These are phyloP conservation scores for Sebastes dallii DNA, from an alignment of 2,797 vertebrate species.

Conservation along the genomic window DNA sequence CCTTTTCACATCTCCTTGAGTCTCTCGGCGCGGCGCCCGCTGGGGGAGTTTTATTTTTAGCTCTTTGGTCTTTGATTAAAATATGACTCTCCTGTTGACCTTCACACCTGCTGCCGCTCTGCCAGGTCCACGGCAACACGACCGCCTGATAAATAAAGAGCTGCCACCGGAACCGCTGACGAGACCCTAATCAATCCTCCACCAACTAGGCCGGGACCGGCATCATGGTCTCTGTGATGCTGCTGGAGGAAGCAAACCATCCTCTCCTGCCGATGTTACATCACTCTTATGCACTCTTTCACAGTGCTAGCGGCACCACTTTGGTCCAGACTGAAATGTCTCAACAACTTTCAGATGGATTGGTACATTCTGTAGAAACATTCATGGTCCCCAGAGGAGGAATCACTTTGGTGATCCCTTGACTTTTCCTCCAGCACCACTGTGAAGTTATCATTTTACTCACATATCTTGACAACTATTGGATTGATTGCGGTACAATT, in stretches of 20 bases:
- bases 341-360: too few species aligned
- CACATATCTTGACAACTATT: background rate
- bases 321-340: too few species aligned
- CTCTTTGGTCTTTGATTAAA: slow-evolving; percentile 78
- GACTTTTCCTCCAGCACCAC: too few species aligned
- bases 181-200: slow-evolving; percentile 59
- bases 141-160: slow-evolving; percentile 63
- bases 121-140: slow-evolving; percentile 51
- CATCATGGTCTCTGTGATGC: background rate
- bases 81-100: slow-evolving; percentile 73
- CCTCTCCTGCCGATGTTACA: background rate
- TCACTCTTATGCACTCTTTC: background rate
- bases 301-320: background rate
- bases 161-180: slow-evolving; percentile 59
- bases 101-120: slow-evolving; percentile 76
- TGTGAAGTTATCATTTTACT: too few species aligned
- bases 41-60: slow-evolving; percentile 75
- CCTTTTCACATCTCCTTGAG: slow-evolving; percentile 58
- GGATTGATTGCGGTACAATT: background rate
- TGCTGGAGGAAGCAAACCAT: background rate
- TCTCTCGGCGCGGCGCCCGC: slow-evolving; percentile 37
- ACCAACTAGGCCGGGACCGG: slow-evolving; percentile 1
- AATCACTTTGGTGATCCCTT: too few species aligned
- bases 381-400: too few species aligned
- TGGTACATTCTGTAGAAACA: too few species aligned